These are phyloP conservation scores for Myotis brandtii DNA, from an alignment of 2,113 vertebrate genomes.

Conservation along the genomic window DNA sequence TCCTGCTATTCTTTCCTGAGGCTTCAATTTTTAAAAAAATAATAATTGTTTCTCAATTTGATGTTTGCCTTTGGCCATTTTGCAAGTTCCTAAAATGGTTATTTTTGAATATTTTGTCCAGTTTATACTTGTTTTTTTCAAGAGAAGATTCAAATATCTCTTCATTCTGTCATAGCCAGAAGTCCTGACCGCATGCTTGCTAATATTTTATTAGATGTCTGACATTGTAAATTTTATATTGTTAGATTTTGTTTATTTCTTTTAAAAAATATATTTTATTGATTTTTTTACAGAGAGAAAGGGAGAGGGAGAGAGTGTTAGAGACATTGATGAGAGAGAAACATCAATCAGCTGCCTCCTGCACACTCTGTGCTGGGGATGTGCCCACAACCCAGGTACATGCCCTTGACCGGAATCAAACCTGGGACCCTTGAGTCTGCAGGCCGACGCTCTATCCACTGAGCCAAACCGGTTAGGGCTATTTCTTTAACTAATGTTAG, in stretches of 20 bases:
- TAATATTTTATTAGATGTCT: neutral
- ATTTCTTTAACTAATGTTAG: neutral
- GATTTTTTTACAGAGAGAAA: too few relatives aligned
- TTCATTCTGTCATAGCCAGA: neutral
- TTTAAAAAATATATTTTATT: neutral
- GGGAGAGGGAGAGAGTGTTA: too few relatives aligned
- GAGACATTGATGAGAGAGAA: too few relatives aligned
- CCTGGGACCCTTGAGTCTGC: too few relatives aligned
- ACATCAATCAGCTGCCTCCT: too few relatives aligned
- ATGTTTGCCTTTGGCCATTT: conserved; percentile 11
- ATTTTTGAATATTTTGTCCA: neutral
- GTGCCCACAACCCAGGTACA: too few relatives aligned
- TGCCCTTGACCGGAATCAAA: too few relatives aligned
- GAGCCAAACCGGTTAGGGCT: too few relatives aligned
- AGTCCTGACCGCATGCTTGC: neutral
- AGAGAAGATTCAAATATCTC: neutral
- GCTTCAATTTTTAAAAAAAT: neutral
- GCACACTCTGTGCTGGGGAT: too few relatives aligned
- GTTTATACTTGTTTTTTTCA: neutral
- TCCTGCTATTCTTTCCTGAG: neutral
- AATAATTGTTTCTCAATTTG: neutral
- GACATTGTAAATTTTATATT: conserved; percentile 38
- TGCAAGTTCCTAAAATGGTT: neutral
- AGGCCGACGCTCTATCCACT: too few relatives aligned
- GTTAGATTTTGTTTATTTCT: conserved; percentile 32